Percentiles rank a stretch among this genome's conserved stretches.
phyloP scores from a whole-genome alignment of 2,113 vertebrate genomes.

The Plecturocebus donacophilus region DNA sequence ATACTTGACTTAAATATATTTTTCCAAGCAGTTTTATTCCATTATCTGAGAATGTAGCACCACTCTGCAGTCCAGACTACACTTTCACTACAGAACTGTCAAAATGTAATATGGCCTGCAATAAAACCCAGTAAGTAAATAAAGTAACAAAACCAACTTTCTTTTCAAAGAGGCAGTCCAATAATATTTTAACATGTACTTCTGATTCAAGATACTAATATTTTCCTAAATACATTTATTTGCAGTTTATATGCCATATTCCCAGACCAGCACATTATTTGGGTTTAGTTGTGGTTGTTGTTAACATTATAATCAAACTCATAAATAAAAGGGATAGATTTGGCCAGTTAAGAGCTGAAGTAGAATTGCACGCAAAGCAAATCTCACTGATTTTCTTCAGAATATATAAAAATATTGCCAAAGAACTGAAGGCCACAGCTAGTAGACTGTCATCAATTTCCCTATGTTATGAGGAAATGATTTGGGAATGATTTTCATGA shows the following conservation, averaged over 20 bases:
- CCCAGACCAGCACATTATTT: neutral
- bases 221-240: constrained; percentile 56
- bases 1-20: constrained; percentile 45
- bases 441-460: neutral
- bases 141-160: constrained; percentile 63
- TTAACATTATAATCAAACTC: constrained; percentile 56
- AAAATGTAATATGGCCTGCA: constrained; percentile 61
- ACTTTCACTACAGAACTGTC: constrained; percentile 65
- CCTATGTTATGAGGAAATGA: neutral
- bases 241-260: neutral
- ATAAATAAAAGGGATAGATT: constrained; percentile 47
- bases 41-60: constrained; percentile 58
- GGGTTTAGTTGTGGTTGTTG: neutral
- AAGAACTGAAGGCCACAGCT: neutral
- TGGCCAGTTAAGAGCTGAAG: neutral
- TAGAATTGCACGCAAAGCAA: neutral
- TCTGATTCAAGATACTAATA: constrained; percentile 51
- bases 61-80: constrained; percentile 17
- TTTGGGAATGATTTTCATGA: neutral
- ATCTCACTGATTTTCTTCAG: neutral
- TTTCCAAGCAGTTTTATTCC: constrained; percentile 52
- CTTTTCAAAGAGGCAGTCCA: constrained; percentile 20
- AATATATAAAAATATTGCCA: neutral
- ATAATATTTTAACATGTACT: constrained; percentile 58
- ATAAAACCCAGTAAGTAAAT: constrained; percentile 71